These are phyloP conservation scores for Leptinotarsa texana DNA, from an alignment of 1,140 invertebrate genomes.

Conservation along the genomic window DNA sequence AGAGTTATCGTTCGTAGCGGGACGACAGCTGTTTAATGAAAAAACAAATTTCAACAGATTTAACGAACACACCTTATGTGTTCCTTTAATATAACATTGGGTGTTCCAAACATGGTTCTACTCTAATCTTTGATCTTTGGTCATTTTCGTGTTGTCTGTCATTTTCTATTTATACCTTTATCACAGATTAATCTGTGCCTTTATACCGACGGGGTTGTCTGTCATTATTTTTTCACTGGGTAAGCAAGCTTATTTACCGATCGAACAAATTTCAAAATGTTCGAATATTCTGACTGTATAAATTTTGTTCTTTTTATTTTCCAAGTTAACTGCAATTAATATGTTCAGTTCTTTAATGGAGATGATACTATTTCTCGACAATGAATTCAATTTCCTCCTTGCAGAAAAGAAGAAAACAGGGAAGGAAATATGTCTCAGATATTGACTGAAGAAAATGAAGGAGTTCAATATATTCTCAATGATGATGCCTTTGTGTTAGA, in stretches of 20 bases:
- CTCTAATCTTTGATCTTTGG: no score
- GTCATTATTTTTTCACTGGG: slow-evolving; percentile 1
- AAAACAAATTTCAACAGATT: no score
- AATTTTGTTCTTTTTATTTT: neutral
- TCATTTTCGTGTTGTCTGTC: neutral
- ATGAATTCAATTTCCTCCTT: neutral
- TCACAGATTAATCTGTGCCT: no score
- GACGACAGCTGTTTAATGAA: no score
- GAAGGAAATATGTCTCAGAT: slow-evolving; percentile 10
- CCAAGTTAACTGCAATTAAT: slow-evolving; percentile 13
- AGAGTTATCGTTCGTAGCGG: no score
- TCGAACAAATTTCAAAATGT: slow-evolving; percentile 33
- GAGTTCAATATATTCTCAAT: slow-evolving; percentile 20
- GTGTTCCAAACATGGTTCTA: no score
- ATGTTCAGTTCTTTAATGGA: neutral
- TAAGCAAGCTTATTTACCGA: slow-evolving; percentile 36
- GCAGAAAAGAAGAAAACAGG: neutral
- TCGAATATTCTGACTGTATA: slow-evolving; percentile 7
- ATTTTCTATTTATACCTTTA: slow-evolving; percentile 7
- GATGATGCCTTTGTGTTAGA: slow-evolving; percentile 11
- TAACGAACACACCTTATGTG: no score
- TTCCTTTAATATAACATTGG: no score
- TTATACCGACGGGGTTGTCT: slow-evolving; percentile 15
- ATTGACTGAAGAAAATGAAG: slow-evolving; percentile 18
- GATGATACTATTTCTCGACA: slow-evolving; percentile 11